Evolutionary conservation across 2,113 vertebrate species (phyloP).

Genomic region (Trogon melanurus): DNA sequence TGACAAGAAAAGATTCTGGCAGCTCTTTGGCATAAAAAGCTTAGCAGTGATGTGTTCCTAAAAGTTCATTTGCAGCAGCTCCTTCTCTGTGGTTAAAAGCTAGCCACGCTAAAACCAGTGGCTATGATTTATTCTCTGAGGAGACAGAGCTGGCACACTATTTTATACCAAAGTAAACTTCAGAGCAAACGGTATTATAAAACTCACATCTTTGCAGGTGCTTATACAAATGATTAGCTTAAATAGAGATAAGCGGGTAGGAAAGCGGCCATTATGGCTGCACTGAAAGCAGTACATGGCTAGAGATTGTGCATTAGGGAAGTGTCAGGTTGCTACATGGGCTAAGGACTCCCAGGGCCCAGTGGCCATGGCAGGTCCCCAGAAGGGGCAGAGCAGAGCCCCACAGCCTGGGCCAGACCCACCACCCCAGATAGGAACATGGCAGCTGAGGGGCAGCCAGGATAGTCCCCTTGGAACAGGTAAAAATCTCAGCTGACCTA

Average conservation of each 20-base stretch:
- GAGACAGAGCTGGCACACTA: background rate
- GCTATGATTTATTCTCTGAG: background rate
- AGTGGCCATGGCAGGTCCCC: accelerated
- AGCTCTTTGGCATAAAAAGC: conserved; percentile 22
- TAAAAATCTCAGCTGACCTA: background rate
- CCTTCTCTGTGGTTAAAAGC: background rate
- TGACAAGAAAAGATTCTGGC: conserved; percentile 20
- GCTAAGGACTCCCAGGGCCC: background rate
- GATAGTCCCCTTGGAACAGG: background rate
- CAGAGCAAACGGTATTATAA: background rate
- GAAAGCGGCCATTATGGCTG: background rate
- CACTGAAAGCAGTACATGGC: accelerated
- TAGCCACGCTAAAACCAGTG: background rate
- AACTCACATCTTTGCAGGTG: background rate
- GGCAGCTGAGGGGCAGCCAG: accelerated
- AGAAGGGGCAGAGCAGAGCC: background rate
- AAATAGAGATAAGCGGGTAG: background rate
- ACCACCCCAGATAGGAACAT: background rate
- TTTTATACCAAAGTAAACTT: background rate
- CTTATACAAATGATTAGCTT: background rate
- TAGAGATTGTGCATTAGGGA: background rate
- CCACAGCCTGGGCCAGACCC: background rate
- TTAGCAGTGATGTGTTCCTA: background rate
- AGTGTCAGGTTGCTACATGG: background rate
- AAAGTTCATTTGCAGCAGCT: background rate